Evolutionary conservation across 2,797 vertebrate species (phyloP).

Genomic region (Benthosema pterotum): DNA sequence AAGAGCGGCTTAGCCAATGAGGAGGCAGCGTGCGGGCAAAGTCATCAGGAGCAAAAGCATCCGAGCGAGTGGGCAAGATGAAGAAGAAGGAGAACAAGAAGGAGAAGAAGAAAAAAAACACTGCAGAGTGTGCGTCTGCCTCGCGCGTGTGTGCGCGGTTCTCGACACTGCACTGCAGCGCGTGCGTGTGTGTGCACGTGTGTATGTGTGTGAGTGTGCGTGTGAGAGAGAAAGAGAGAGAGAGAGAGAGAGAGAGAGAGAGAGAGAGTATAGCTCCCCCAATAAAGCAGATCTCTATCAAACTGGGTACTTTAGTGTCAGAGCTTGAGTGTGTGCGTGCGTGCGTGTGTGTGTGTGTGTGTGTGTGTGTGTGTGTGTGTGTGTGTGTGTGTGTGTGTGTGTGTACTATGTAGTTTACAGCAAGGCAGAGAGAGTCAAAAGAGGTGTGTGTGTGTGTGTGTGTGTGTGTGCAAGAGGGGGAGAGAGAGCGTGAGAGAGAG

Average conservation of each 20-base stretch:
- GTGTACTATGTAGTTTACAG: too few species aligned
- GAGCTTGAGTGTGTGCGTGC: slow-evolving; percentile 59
- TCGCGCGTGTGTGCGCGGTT: too few species aligned
- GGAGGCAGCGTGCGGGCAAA: slow-evolving; percentile 68
- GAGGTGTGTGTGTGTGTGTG: slow-evolving; percentile 47
- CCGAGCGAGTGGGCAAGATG: slow-evolving; percentile 72
- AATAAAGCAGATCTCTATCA: slow-evolving; percentile 74
- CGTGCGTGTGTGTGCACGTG: too few species aligned
- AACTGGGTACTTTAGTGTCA: slow-evolving; percentile 65
- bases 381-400: slow-evolving; percentile 27
- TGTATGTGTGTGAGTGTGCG: slow-evolving; percentile 24
- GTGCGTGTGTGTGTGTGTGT: slow-evolving; percentile 59
- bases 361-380: slow-evolving; percentile 37
- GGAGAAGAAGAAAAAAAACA: slow-evolving; percentile 66
- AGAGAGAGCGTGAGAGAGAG: slow-evolving; percentile 6
- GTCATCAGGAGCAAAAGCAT: slow-evolving; percentile 68
- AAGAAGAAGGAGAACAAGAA: slow-evolving; percentile 62
- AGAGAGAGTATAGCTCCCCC: slow-evolving; percentile 62
- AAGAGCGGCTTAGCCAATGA: slow-evolving; percentile 79
- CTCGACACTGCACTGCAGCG: slow-evolving; percentile 68
- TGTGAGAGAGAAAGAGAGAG: slow-evolving; percentile 72
- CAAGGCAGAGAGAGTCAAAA: too few species aligned
- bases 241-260: slow-evolving; percentile 72
- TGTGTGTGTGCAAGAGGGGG: slow-evolving; percentile 16
- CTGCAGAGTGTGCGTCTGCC: slow-evolving; percentile 40